Evolutionary conservation across 2,888 invertebrate species (phyloP), one percentile per base, ranked within the genome.

Genomic region (Abrostola triplasia): DNA sequence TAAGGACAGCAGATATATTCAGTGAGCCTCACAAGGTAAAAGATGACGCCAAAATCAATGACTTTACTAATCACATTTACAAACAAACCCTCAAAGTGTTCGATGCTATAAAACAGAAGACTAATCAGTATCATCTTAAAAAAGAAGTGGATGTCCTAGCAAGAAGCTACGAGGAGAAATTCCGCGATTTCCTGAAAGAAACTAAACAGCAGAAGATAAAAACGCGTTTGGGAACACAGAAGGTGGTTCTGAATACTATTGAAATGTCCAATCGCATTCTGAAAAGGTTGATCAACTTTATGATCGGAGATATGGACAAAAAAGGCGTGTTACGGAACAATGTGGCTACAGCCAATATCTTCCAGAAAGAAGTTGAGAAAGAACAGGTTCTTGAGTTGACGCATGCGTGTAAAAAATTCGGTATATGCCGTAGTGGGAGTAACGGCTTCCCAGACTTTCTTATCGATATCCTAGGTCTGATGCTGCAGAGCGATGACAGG

Each of bases 171-270:
- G 79, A 82, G 10, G 70, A 82, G 0, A 88, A 86, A 73, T 90
- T 89, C 42, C 73, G 73, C 4, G 79, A 84, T 0, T 90, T 86
- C 24, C 57, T 90, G 0, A 76, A 69, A 13, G 74, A 81, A 1
- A 88, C 86, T 0, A 73, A 77, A 42, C 67, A 81, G 0, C 83
- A 85, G 6, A 78, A 74, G 0, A 84, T 92, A 0, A 87, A 82
- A 75, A 91, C 90, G 0, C 79, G 76, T 40, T 55, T 87, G 0
- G 90, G 90, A 0, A 67, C 73, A 0, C 84, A 89, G 55, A 90
- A 88, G 50, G 90, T 88, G 0, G 78, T 92, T 8, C 63, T 90
- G 0, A 88, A 91, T 41, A 84, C 84, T 0, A 82, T 91, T 1
- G 86, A 90, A 0, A 84, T 84, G 0, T 90, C 90, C 0, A 83